Evolutionary conservation across 2,888 invertebrate species (phyloP).

Genomic region (Nomada fucata): DNA sequence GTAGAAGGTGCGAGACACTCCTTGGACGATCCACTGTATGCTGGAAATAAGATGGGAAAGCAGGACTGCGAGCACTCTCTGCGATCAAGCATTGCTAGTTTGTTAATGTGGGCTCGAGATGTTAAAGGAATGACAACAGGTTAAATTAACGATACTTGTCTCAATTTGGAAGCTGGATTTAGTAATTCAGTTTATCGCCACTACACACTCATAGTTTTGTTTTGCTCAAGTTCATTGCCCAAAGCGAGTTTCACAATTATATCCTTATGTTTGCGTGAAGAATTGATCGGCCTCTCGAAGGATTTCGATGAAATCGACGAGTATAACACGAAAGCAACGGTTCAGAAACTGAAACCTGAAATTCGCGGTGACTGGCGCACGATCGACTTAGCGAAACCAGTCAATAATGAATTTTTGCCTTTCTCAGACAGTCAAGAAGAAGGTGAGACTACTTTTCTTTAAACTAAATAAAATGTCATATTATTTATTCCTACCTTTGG

Average conservation of each 20-base stretch:
- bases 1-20: slow-evolving; percentile 22
- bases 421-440: slow-evolving; percentile 19
- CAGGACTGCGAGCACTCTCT: slow-evolving; percentile 73
- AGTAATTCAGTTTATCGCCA: neutral
- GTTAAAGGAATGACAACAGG: slow-evolving; percentile 73
- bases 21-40: slow-evolving; percentile 30
- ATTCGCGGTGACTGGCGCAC: slow-evolving; percentile 36
- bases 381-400: slow-evolving; percentile 32
- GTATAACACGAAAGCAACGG: slow-evolving; percentile 32
- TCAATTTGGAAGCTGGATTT: neutral
- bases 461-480: neutral
- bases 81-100: slow-evolving; percentile 60
- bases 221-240: slow-evolving; percentile 61
- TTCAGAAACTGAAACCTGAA: slow-evolving; percentile 27
- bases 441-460: slow-evolving; percentile 16
- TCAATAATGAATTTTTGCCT: neutral
- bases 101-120: slow-evolving; percentile 74
- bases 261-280: slow-evolving; percentile 41
- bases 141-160: slow-evolving; percentile 24
- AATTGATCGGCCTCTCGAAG: slow-evolving; percentile 8
- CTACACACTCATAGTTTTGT: neutral
- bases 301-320: slow-evolving; percentile 34
- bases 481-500: no score
- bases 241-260: slow-evolving; percentile 67
- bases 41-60: slow-evolving; percentile 40